Conservation (phyloP, 2,113 vertebrate genomes). For the Smithornis capensis region DNA sequence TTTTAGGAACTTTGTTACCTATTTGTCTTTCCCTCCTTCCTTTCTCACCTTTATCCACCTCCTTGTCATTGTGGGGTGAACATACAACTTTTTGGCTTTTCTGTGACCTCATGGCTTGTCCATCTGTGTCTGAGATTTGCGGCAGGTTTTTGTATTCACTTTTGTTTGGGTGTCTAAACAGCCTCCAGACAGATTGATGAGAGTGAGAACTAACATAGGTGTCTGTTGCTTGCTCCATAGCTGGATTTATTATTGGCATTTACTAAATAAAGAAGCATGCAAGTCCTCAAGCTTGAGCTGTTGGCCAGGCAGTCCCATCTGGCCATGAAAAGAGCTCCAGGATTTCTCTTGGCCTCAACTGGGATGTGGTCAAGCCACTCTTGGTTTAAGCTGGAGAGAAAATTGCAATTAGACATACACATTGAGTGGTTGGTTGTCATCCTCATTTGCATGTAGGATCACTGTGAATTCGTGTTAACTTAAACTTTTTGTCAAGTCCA, state of each 20-base stretch:
- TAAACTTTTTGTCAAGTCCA: not conserved
- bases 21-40: not conserved
- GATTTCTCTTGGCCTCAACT: not conserved
- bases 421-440: not conserved
- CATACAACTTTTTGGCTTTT: rapidly evolving
- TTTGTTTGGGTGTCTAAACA: rapidly evolving
- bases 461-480: not conserved
- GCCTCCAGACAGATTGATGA: not conserved
- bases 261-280: rapidly evolving
- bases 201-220: rapidly evolving
- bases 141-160: not conserved
- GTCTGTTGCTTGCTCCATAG: not conserved
- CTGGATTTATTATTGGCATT: not conserved
- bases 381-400: not conserved
- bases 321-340: not conserved
- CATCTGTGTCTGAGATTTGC: rapidly evolving
- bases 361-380: not conserved
- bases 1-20: not conserved
- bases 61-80: not conserved
- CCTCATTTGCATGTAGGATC: not conserved
- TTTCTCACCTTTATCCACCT: not conserved
- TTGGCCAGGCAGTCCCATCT: not conserved
- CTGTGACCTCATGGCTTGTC: rapidly evolving
- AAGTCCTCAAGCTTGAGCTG: not conserved
- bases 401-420: not conserved